Evolutionary conservation across 2,888 invertebrate species (phyloP).

Genomic region (Gisinianus flammeolus): DNA sequence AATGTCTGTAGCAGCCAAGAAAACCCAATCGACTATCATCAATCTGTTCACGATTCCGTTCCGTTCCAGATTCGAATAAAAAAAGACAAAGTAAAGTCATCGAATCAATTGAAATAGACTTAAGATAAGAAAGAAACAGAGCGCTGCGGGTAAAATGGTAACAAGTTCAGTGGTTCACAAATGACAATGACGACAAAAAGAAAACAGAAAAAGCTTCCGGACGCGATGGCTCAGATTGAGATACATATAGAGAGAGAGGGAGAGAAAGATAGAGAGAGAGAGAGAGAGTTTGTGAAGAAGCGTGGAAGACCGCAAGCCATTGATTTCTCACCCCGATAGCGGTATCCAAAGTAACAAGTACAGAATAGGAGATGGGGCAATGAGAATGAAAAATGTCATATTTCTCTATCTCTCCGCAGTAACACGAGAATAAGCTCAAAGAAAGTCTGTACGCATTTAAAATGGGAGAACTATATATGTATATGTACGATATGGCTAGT

Average conservation of each 20-base stretch:
- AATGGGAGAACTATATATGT: too few relatives aligned
- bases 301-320: constrained; percentile 48
- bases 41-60: too few relatives aligned
- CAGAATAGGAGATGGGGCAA: not conserved
- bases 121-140: constrained; percentile 10
- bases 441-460: too few relatives aligned
- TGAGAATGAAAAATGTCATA: not conserved
- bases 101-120: not conserved
- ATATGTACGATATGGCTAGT: too few relatives aligned
- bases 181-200: constrained; percentile 10
- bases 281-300: constrained; percentile 39
- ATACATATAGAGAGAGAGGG: too few relatives aligned
- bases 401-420: not conserved
- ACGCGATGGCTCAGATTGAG: not conserved
- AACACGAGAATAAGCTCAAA: too few relatives aligned
- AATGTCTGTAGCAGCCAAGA: too few relatives aligned
- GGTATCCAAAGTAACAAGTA: not conserved
- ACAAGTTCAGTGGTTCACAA: constrained; percentile 30
- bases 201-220: constrained; percentile 33
- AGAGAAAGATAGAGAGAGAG: constrained; percentile 11
- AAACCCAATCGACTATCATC: too few relatives aligned
- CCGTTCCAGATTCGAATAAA: too few relatives aligned
- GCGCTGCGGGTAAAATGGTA: not conserved
- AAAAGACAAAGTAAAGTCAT: not conserved
- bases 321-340: constrained; percentile 38